Evolutionary conservation across 2,888 invertebrate genomes (phyloP).

Genomic region (Dorcus parallelipipedus): DNA sequence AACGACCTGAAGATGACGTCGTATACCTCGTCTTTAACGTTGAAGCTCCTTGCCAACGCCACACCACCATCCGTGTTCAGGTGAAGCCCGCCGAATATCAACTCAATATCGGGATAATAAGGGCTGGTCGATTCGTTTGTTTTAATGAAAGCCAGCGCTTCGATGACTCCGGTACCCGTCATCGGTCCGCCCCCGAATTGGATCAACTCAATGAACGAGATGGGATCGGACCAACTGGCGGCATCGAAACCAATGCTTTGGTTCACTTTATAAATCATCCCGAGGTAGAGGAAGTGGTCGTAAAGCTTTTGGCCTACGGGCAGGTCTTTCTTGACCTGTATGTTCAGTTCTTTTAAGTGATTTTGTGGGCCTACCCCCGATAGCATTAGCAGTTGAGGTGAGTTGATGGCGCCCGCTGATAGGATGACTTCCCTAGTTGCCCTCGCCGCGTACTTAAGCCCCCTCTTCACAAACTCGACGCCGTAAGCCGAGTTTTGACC

Average conservation of each 20-base stretch:
- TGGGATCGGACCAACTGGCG: conserved; percentile 25
- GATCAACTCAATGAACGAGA: conserved; percentile 46
- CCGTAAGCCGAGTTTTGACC: conserved; percentile 42
- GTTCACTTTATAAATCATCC: conserved; percentile 52
- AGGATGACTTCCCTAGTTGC: conserved; percentile 70
- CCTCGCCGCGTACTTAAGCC: conserved; percentile 51
- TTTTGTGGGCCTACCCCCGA: conserved; percentile 60
- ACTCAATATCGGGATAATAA: conserved; percentile 59
- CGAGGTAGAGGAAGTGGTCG: conserved; percentile 67
- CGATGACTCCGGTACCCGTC: conserved; percentile 47
- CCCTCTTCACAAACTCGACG: conserved; percentile 42
- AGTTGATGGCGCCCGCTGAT: conserved; percentile 61
- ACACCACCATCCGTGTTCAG: conserved; percentile 31
- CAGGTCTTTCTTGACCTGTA: conserved; percentile 45
- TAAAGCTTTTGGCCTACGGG: conserved; percentile 58
- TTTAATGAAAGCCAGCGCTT: conserved; percentile 47
- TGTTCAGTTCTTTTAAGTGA: conserved; percentile 41
- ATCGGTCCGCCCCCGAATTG: conserved; percentile 51
- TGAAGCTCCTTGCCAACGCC: conserved; percentile 40
- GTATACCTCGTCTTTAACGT: conserved; percentile 39
- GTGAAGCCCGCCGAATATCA: conserved; percentile 49
- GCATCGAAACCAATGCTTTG: conserved; percentile 37
- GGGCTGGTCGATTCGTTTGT: conserved; percentile 36
- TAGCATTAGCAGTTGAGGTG: conserved; percentile 59
- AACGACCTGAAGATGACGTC: conserved; percentile 13